Percentiles rank a stretch among this genome's conserved stretches.
Evolutionary conservation across 2,888 invertebrate species (phyloP).

Genomic region (Synanthedon vespiformis): DNA sequence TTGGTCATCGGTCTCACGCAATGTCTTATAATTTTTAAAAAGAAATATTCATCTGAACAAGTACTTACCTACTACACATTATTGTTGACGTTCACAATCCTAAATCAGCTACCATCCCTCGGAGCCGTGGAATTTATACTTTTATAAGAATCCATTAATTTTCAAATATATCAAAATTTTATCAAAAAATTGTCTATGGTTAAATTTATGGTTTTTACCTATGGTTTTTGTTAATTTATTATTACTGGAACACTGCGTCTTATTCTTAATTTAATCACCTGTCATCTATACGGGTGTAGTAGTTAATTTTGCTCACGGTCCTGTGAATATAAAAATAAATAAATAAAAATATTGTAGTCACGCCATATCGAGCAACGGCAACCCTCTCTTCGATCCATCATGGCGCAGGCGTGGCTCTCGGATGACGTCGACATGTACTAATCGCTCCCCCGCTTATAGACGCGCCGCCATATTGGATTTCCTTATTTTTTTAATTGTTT

Average conservation of each 20-base stretch:
- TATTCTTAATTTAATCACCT: slow-evolving; percentile 12
- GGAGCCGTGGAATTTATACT: too few relatives aligned
- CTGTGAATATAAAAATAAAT: slow-evolving; percentile 4
- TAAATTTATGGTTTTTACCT: too few relatives aligned
- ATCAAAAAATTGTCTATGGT: too few relatives aligned
- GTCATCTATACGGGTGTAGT: slow-evolving; percentile 10
- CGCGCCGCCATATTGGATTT: slow-evolving; percentile 47
- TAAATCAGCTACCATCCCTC: too few relatives aligned
- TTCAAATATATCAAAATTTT: too few relatives aligned
- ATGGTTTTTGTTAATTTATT: too few relatives aligned
- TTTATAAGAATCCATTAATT: too few relatives aligned
- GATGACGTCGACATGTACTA: slow-evolving; percentile 26
- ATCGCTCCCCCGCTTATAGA: slow-evolving; percentile 45
- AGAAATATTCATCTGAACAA: too few relatives aligned
- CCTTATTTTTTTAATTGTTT: slow-evolving; percentile 27
- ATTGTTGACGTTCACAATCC: too few relatives aligned
- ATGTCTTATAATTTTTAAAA: background rate
- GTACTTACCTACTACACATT: too few relatives aligned
- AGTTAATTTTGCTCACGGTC: slow-evolving; percentile 3
- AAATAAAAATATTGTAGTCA: slow-evolving; percentile 10
- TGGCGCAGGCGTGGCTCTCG: slow-evolving; percentile 37
- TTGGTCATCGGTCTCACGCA: slow-evolving; percentile 22
- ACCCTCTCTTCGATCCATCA: slow-evolving; percentile 24
- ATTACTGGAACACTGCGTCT: too few relatives aligned
- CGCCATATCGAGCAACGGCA: slow-evolving; percentile 8